Base-by-base conservation (phyloP, 2,113 vertebrate genomes). In the Danionella cerebrum region DNA sequence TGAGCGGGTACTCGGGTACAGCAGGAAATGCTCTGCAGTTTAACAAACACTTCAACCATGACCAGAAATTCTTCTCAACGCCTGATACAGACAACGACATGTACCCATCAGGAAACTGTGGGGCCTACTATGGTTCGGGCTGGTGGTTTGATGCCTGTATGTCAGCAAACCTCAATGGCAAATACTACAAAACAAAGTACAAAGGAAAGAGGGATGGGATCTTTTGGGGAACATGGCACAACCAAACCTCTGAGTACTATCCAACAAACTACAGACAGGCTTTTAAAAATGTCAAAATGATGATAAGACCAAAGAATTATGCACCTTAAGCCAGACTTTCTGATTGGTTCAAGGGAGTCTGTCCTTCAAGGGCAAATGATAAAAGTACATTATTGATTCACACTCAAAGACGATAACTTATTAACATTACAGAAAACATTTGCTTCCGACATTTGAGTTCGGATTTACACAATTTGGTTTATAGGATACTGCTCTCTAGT, bases 81-180 rank as follows among this genome's bases (percentile, higher is more conserved):
- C 92, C 90, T 0, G 96, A 98, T 72, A 92, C 72, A 31, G 96
- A 98, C 86, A 94, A 98, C 0, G 96, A 98, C 57, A 86, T 88
- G 70, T 98, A 98, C 38, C 83, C 88, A 0, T 90, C 90, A 0
- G 94, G 96, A 36, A 97, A 95, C 84, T 98, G 96, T 11, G 96
- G 91, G 0, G 84, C 83, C 0, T 97, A 94, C 76, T 98, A 98
- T 73, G 91, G 93, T 80, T 96, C 95, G 0, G 96, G 96, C 42
- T 98, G 96, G 95, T 98, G 96, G 96, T 98, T 98, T 27, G 94
- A 97, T 2, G 92, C 95, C 8, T 98, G 96, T 75, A 86, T 98
- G 87, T 93, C 96, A 1, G 94, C 95, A 76, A 98, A 98, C 64
- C 93, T 98, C 78, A 98, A 98, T 0, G 96, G 96, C 71, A 96